Base-by-base conservation (phyloP, 2,888 invertebrate species). In the Drosophila tanythrix region DNA sequence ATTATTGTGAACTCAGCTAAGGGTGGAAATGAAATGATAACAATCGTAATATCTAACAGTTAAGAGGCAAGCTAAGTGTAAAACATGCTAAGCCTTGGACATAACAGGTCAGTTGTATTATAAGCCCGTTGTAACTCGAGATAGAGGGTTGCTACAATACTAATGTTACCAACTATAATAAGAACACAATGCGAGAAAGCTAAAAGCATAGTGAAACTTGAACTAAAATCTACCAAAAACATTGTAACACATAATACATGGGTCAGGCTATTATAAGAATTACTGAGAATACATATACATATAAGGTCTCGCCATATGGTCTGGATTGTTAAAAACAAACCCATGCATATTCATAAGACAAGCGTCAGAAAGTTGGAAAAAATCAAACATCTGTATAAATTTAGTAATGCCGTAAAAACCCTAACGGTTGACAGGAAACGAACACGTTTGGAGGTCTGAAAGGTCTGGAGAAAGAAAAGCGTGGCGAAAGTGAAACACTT, bases 401-500 rank as follows among this genome's bases (percentile, higher is more conserved):
- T 83, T 82, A 82, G 84, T 64, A 43, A 74, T 72, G 81, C 70
- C 53, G 6, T 66, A 64, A 68, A 27, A 74, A 59, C 31, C 57
- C 62, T 18, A 74, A 69, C 59, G 67, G 78, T 70, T 84, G 77
- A 75, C 78, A 83, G 87, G 83, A 83, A 83, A 77, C 70, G 82
- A 77, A 83, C 74, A 76, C 66, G 73, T 76, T 76, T 76, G 65
- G 70, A 81, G 74, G 67, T 75, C 71, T 56, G n/a, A 64, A 65
- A 66, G 43, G 43, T 21, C 11, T 43, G 43, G 5, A 21, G 48
- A 63, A 58, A 62, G 73, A 75, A 79, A 84, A 84, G 85, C 85
- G 80, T 89, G 61, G 66, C 89, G 76, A 89, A 85, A 70, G 84
- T 70, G 59, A 82, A 83, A 66, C 82, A 87, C 87, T 87, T 84